Evolutionary conservation across 1,140 invertebrate species (phyloP).

Genomic region (Leptinotarsa defecta): DNA sequence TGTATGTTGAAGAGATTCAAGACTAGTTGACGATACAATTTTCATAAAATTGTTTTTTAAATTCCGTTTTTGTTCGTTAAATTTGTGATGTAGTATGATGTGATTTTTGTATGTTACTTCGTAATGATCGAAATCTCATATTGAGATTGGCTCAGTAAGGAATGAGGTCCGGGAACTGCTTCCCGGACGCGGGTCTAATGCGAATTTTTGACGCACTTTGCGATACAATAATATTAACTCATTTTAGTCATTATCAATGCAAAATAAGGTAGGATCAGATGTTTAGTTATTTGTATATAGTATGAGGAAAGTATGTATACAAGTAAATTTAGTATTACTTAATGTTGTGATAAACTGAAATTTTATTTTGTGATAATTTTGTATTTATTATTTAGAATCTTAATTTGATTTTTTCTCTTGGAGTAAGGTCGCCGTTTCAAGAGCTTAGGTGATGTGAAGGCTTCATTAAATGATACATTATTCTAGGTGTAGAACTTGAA

Average conservation of each 20-base stretch:
- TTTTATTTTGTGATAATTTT: constrained; percentile 35
- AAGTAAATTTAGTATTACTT: constrained; percentile 26
- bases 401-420: constrained; percentile 9
- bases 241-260: constrained; percentile 35
- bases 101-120: not conserved
- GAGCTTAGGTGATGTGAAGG: too few species aligned
- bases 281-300: constrained; percentile 26
- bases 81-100: not conserved
- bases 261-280: constrained; percentile 23
- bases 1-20: constrained; percentile 2
- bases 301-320: constrained; percentile 6
- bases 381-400: constrained; percentile 24
- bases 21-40: constrained; percentile 11
- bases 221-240: not conserved
- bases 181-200: constrained; percentile 3
- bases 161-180: not conserved
- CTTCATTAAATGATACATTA: too few species aligned
- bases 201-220: not conserved
- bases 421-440: not conserved
- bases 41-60: constrained; percentile 14
- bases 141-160: constrained; percentile 30
- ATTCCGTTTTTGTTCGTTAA: not conserved
- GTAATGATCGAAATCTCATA: constrained; percentile 36
- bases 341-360: constrained; percentile 30
- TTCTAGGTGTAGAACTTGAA: too few species aligned